phyloP scores from a whole-genome alignment of 1,140 invertebrate genomes.

The Cydia fagiglandana region DNA sequence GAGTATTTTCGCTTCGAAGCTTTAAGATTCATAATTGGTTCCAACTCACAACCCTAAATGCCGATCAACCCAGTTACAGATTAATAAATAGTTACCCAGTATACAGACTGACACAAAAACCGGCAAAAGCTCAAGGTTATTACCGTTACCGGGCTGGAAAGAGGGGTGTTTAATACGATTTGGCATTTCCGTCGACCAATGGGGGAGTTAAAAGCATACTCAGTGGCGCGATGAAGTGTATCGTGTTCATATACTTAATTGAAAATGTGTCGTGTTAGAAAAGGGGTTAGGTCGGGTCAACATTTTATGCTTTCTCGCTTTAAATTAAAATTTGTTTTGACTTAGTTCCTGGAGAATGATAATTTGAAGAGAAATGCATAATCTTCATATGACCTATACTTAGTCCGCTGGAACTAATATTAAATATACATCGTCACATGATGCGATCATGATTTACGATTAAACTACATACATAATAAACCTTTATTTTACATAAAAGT shows the following conservation, averaged over 20 bases:
- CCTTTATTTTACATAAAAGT: not conserved
- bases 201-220: slow-evolving; percentile 8
- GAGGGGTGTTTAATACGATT: not conserved
- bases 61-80: not conserved
- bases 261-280: not conserved
- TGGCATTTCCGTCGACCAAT: not conserved
- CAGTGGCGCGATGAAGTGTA: slow-evolving; percentile 3
- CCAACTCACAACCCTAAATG: not conserved
- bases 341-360: not conserved
- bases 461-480: too few species aligned
- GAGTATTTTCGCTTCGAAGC: too few species aligned
- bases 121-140: not conserved
- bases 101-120: not conserved
- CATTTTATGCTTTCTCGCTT: too few species aligned
- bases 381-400: too few species aligned
- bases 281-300: too few species aligned
- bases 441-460: not conserved
- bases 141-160: not conserved
- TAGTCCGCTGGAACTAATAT: not conserved
- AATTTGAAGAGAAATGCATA: too few species aligned
- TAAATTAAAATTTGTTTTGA: too few species aligned
- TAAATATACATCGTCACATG: not conserved
- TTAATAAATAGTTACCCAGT: too few species aligned
- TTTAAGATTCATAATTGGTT: too few species aligned
- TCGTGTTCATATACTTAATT: not conserved